Evolutionary conservation across 2,113 vertebrate genomes (phyloP), one percentile per base, ranked within the genome.

Genomic region (Callospermophilus lateralis): DNA sequence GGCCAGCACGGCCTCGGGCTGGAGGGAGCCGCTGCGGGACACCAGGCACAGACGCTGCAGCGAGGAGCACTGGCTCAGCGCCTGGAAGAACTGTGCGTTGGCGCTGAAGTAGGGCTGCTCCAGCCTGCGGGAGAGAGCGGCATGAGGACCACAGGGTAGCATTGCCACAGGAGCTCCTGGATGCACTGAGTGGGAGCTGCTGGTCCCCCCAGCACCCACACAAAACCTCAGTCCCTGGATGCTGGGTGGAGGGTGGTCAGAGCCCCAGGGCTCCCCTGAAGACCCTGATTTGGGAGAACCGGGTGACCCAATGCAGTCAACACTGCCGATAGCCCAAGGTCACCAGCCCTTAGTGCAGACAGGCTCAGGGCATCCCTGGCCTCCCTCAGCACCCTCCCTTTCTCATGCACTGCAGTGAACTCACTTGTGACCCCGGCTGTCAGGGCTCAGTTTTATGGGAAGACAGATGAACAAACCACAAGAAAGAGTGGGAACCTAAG

Each of bases 31-130:
- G 0, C 99, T 99, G 94, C 99, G 99, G 12, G 99, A 99, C 81
- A 99, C 98, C 70, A 99, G 98, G 98, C 99, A 99, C 95, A 99
- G 98, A 1, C 99, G 99, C 95, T 99, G 99, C 95, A 99, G 99
- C 11, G 98, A 98, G 0, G 98, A 97, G 97, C 99, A 99, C 88
- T 99, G 99, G 97, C 99, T 99, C 96, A 99, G 98, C 0, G 99
- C 99, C 97, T 99, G 99, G 93, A 99, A 99, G 98, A 99, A 99
- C 77, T 99, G 98, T 0, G 98, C 85, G 0, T 99, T 99, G 24
- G 99, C 99, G 1, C 98, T 99, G 98, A 99, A 99, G 97, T 99
- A 99, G 0, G 99, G 99, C 98, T 99, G 99, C 98, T 99, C 99
- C 74, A 99, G 98, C 98, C 99, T 99, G 98, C 2, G 6, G 91